Percentiles rank a stretch among this genome's conserved stretches.
These are phyloP conservation scores for Anoura caudifer DNA, from an alignment of 2,113 vertebrate species.

Conservation along the genomic window DNA sequence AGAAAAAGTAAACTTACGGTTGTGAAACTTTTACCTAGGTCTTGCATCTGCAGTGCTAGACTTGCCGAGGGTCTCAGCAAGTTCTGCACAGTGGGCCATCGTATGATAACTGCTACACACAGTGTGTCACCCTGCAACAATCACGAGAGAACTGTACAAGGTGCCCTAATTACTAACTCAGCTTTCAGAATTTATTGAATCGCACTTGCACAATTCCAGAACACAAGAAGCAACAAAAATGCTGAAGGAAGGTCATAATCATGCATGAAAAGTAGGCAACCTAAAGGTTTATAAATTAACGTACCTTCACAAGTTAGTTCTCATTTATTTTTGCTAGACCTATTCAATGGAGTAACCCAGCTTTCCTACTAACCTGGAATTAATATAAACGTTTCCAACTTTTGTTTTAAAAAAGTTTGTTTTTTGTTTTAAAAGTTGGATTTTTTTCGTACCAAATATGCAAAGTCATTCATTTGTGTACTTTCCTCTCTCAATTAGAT, in stretches of 20 bases:
- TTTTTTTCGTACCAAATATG: not conserved
- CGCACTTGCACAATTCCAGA: not conserved
- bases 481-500: not conserved
- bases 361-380: not conserved
- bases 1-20: conserved; percentile 45
- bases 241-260: not conserved
- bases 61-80: not conserved
- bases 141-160: not conserved
- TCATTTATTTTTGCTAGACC: not conserved
- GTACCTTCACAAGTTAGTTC: not conserved
- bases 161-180: not conserved
- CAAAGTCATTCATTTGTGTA: not conserved
- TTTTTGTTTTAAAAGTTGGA: no score
- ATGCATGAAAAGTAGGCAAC: not conserved
- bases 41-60: not conserved
- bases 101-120: no score
- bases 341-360: not conserved
- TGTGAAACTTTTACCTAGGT: not conserved
- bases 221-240: not conserved
- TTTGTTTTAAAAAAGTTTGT: not conserved
- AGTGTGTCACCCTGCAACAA: not conserved
- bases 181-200: not conserved
- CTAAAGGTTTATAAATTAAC: not conserved
- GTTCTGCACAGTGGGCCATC: not conserved
- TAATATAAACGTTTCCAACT: not conserved